Base-by-base conservation (phyloP, 1,140 invertebrate genomes). In the Lepidostoma basale region DNA sequence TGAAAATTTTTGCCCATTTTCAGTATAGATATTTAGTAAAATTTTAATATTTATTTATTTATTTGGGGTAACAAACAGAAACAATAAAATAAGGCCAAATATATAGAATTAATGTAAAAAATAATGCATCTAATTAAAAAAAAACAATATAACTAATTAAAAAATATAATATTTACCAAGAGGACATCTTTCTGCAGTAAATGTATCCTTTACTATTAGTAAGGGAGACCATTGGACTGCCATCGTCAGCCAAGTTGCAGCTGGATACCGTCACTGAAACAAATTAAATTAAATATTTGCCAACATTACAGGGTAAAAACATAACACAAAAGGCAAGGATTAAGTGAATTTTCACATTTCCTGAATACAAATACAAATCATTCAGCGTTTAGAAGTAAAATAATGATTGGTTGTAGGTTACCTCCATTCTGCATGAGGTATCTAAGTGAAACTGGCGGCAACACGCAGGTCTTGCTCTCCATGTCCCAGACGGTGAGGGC, bases 191-290 rank as follows among this genome's bases (percentile, higher is more conserved):
- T 52, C 81, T 75, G 69, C 85, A 86, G 74, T 87, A 92, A 20
- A 88, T 85, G 74, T 88, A 92, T 18, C 87, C 86, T 78, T 87
- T 87, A 9, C 89, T 88, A 73, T 86, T 89, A 12, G 85, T 88
- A 14, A 92, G 76, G 25, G 87, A 84, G 54, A 92, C 78, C 62
- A 91, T 77, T 1, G 89, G 89, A 68, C 85, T 81, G 26, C 89
- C 87, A 59, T 86, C 79, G 6, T 87, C 80, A 18, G 88, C 83
- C 16, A 91, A 72, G n/a, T 80, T 77, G 72, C 86, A 86, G 58
- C 85, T 84, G 52, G 81, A 81, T 4, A 89, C 83, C n/a, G 77
- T 81, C 14, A 83, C 84, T 83, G 78, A 71, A 83, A 73, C 68
- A 23, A 74, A 44, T 52, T 49, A 59, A 74, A 70, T 25, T 65